Percentiles rank a stretch among this genome's conserved stretches.
Conservation (phyloP, 2,797 vertebrate genomes). For the Aselliscus stoliczkanus region DNA sequence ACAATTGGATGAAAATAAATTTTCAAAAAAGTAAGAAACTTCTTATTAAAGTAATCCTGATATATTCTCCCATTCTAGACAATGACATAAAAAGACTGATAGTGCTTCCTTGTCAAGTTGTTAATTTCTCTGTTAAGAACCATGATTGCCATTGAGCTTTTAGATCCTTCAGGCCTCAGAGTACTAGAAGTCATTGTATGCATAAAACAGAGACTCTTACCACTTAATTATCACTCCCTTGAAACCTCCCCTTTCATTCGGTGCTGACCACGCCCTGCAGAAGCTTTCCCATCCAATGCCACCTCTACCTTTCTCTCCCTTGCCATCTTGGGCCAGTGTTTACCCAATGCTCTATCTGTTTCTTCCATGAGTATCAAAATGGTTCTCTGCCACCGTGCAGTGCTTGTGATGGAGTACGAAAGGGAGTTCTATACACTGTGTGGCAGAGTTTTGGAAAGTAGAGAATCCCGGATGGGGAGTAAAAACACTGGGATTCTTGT, state of each 20-base stretch:
- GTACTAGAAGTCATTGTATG: neutral
- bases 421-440: neutral
- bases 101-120: neutral
- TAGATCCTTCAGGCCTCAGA: neutral
- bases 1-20: neutral
- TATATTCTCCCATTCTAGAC: neutral
- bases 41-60: conserved; percentile 1
- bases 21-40: neutral
- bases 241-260: neutral
- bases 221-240: neutral
- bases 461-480: neutral
- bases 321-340: neutral
- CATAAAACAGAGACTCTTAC: neutral
- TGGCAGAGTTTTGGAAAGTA: neutral
- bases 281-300: neutral
- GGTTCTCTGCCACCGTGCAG: neutral
- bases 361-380: neutral
- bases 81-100: neutral
- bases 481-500: neutral
- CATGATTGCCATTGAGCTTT: neutral
- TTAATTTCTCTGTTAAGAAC: neutral
- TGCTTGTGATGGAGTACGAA: neutral
- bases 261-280: neutral
- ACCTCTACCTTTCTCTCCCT: neutral
- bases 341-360: neutral